These are phyloP conservation scores for Ceyx erithaca DNA, from an alignment of 2,797 vertebrate species.

Conservation along the genomic window DNA sequence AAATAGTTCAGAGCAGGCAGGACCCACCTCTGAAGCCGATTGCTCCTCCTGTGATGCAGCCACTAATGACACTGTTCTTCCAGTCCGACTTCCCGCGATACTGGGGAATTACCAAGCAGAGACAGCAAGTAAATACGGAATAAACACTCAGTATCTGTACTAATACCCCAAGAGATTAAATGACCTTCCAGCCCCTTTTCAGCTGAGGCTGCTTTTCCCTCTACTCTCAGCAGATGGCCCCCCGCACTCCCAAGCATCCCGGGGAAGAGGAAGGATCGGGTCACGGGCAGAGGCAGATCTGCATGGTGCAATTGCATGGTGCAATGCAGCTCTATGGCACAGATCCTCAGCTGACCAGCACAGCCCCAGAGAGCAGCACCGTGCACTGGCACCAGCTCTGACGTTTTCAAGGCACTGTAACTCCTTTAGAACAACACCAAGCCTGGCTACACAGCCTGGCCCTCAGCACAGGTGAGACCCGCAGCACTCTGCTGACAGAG, in stretches of 20 bases:
- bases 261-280: background rate
- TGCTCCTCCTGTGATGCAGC: conserved; percentile 94
- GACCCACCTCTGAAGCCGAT: conserved; percentile 93
- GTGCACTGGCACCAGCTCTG: background rate
- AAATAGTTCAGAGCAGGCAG: background rate
- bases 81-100: conserved; percentile 94
- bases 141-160: background rate
- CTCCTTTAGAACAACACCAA: background rate
- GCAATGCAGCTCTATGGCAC: conserved; percentile 18
- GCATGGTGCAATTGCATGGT: conserved; percentile 8
- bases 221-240: conserved; percentile 52
- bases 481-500: background rate
- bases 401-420: background rate
- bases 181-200: background rate
- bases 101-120: conserved; percentile 71
- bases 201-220: conserved; percentile 23
- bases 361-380: background rate
- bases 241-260: background rate
- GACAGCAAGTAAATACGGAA: background rate
- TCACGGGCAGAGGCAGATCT: background rate
- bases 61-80: conserved; percentile 96
- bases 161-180: background rate
- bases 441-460: background rate
- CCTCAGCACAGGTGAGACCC: background rate
- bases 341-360: background rate